Conservation (phyloP, 2,797 vertebrate species). For the Enteromius paludinosus region DNA sequence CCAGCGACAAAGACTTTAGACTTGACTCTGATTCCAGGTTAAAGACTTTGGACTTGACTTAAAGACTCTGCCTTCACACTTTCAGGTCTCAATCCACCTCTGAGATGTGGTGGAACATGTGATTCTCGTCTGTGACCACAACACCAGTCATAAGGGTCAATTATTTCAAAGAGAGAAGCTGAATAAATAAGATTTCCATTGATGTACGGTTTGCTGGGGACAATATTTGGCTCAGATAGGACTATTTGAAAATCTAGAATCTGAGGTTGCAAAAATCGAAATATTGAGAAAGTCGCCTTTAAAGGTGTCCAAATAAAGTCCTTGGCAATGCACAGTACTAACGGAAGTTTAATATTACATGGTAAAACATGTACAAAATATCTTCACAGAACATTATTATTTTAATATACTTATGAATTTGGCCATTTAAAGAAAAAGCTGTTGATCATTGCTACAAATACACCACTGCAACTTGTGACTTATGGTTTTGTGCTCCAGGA, state of each 20-base stretch:
- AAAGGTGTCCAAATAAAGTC: neutral
- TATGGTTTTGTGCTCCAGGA: neutral
- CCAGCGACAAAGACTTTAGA: no score
- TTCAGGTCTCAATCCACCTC: neutral
- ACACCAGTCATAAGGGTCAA: neutral
- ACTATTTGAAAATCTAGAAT: no score
- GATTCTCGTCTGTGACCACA: neutral
- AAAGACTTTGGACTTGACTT: no score
- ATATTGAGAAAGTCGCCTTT: neutral
- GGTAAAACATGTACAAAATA: neutral
- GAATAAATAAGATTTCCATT: no score
- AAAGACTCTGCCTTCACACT: no score
- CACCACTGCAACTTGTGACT: neutral
- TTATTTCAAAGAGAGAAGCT: no score
- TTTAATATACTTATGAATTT: neutral
- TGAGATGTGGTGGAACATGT: neutral
- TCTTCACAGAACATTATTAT: neutral
- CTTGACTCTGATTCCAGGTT: no score
- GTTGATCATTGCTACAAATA: neutral
- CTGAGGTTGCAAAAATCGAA: neutral
- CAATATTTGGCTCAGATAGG: no score
- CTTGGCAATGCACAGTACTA: no score
- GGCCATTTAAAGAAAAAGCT: no score
- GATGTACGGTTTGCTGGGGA: no score
- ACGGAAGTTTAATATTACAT: neutral